Conservation (phyloP, 2,113 vertebrate species). For the Scatophagus argus region DNA sequence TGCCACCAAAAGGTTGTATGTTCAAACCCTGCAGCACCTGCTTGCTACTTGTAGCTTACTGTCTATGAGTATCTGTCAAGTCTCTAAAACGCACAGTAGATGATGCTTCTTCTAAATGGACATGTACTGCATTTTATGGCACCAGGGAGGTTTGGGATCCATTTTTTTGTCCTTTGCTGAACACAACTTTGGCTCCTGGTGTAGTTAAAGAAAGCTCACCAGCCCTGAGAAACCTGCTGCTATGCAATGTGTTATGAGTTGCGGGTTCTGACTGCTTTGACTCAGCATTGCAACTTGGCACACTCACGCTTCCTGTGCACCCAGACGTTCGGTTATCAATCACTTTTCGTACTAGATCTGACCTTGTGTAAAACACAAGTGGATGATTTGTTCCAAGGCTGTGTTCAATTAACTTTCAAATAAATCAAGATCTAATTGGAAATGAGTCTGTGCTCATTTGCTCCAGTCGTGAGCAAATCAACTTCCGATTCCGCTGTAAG, state of each 20-base stretch:
- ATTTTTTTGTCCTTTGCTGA: not conserved
- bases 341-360: constrained; percentile 1
- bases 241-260: constrained; percentile 25
- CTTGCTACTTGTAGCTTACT: not conserved
- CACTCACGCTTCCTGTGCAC: constrained; percentile 41
- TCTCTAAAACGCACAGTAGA: not conserved
- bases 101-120: not conserved
- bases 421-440: constrained; percentile 9
- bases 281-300: constrained; percentile 48
- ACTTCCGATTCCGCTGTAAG: not conserved
- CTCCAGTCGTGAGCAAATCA: not conserved
- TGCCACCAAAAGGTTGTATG: constrained; percentile 11
- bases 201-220: not conserved
- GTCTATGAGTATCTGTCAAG: not conserved
- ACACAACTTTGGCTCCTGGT: not conserved
- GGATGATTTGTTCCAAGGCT: constrained; percentile 5
- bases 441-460: not conserved
- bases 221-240: constrained; percentile 25
- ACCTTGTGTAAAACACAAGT: constrained; percentile 13
- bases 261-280: constrained; percentile 54
- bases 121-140: not conserved
- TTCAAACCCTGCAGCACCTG: constrained; percentile 2
- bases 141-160: not conserved
- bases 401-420: constrained; percentile 19
- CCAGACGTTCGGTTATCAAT: constrained; percentile 51